These are phyloP conservation scores for Apis florea DNA, from an alignment of 1,140 invertebrate species.

Conservation along the genomic window DNA sequence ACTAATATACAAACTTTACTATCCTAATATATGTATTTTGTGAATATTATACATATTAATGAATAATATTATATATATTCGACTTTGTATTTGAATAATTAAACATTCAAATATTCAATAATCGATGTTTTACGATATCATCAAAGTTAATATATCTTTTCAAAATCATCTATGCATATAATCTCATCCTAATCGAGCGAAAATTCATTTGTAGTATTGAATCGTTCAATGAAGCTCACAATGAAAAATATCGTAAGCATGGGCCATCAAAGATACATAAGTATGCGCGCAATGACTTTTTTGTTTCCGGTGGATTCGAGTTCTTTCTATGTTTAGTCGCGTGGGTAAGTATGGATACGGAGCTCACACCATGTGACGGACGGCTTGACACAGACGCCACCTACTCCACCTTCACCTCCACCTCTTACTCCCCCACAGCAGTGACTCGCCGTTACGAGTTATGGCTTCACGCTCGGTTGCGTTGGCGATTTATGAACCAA, in stretches of 20 bases:
- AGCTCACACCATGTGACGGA: conserved; percentile 37
- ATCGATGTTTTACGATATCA: too few species aligned
- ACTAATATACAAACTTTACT: too few species aligned
- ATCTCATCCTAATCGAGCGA: background rate
- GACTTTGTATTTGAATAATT: too few species aligned
- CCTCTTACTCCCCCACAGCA: background rate
- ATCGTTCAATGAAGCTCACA: background rate
- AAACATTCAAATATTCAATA: too few species aligned
- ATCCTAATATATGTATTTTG: too few species aligned
- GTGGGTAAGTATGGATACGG: conserved; percentile 36
- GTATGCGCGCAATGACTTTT: conserved; percentile 36
- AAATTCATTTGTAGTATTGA: conserved; percentile 3
- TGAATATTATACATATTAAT: too few species aligned
- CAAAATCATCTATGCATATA: background rate
- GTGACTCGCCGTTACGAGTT: conserved; percentile 54
- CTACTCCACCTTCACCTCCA: background rate
- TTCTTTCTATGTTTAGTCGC: conserved; percentile 55
- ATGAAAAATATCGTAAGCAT: background rate
- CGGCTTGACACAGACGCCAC: conserved; percentile 47
- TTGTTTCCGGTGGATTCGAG: conserved; percentile 51
- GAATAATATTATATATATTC: too few species aligned
- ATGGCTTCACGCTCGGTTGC: conserved; percentile 63
- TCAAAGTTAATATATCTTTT: too few species aligned
- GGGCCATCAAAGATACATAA: conserved; percentile 20
- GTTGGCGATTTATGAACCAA: conserved; percentile 58